phyloP scores from a whole-genome alignment of 2,888 invertebrate species.

The Phyllotreta striolata region DNA sequence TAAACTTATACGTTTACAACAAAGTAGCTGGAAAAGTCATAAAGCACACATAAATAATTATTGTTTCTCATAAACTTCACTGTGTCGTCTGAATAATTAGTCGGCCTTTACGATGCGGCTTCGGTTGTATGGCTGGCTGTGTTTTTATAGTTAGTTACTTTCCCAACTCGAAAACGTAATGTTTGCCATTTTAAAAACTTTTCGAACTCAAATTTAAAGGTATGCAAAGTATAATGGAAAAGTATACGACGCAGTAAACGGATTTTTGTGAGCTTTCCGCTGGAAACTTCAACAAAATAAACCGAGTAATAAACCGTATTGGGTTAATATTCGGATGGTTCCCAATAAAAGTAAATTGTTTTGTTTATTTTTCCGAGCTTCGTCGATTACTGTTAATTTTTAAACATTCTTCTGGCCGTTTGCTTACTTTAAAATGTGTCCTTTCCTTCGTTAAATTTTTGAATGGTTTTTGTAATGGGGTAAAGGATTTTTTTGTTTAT shows the following conservation, averaged over 20 bases:
- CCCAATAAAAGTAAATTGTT: too few relatives aligned
- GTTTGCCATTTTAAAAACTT: constrained; percentile 18
- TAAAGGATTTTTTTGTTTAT: too few relatives aligned
- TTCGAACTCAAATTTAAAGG: constrained; percentile 12
- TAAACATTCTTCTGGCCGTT: too few relatives aligned
- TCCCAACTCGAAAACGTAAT: constrained; percentile 5
- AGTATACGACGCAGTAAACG: constrained; percentile 8
- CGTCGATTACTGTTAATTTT: not conserved
- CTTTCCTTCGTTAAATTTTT: too few relatives aligned
- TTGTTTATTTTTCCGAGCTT: not conserved
- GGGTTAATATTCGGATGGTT: too few relatives aligned
- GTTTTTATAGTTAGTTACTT: constrained; percentile 22
- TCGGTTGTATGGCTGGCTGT: constrained; percentile 19
- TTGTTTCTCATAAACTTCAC: constrained; percentile 17
- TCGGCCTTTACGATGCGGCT: constrained; percentile 21
- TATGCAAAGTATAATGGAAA: constrained; percentile 11
- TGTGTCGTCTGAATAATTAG: constrained; percentile 27
- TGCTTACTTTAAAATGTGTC: too few relatives aligned
- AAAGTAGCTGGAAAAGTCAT: constrained; percentile 12
- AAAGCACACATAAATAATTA: constrained; percentile 22
- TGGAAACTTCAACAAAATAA: not conserved
- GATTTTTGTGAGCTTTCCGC: constrained; percentile 9
- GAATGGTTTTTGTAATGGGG: too few relatives aligned
- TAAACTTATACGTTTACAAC: not conserved
- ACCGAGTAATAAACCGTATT: too few relatives aligned